Base-by-base conservation (phyloP, 1,140 invertebrate genomes). In the Monochamus saltuarius region DNA sequence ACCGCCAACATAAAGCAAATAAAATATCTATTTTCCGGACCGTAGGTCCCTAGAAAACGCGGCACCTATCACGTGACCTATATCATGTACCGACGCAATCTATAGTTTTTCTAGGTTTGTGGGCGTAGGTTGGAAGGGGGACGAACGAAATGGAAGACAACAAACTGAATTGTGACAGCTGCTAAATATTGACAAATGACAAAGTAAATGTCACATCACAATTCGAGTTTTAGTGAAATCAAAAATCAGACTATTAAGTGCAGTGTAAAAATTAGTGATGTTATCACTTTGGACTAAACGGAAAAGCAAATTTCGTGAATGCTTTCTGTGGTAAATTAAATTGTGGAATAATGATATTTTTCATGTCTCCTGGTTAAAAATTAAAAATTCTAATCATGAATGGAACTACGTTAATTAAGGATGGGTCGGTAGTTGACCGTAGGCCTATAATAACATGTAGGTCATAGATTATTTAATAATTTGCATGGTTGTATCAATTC, bases 371-470 rank as follows among this genome's bases (percentile, higher is more conserved):
- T 55, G 63, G 63, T 56, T 65, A 61, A 59, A 35, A 22, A 34
- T 7, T 10, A 35, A 14, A 49, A 11, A 40, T 54, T 54, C 11
- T 11, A 22, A 61, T 54, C 13, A 65, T 65, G 59, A 61, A 65
- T 59, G 59, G 59, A 19, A 60, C 22, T 50, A 34, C 49, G 11
- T 40, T 64, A 38, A 53, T 53, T n/a, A 49, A 62, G 17, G 60
- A 66, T 17, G 59, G 50, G 42, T 40, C 40, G 38, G 50, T 47
- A 16, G 59, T 62, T 45, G 71, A 76, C 62, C 67, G 65, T 47
- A 60, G 72, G 67, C 69, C 68, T 34, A 69, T 71, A 52, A 71
- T 72, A 65, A 76, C 70, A 69, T 72, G 69, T 73, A 71, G 54
- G 68, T 71, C 40, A 66, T 64, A 62, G 50, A 50, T 61, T 35